Conservation (phyloP, 2,888 invertebrate species). For the Nomada fabriciana region DNA sequence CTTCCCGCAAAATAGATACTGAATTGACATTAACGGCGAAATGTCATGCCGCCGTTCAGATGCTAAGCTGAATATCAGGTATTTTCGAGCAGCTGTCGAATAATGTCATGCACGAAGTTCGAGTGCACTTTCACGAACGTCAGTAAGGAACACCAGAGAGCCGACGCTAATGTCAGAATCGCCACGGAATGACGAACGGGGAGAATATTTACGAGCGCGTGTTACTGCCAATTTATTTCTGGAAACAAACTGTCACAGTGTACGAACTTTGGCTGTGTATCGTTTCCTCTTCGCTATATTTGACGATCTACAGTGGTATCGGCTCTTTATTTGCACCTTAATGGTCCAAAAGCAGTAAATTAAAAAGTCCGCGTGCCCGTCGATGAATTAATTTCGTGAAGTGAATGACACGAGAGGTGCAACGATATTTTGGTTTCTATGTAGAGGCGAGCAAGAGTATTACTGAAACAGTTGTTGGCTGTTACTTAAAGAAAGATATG, state of each 20-base stretch:
- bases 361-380: background rate
- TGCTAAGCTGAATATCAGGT: conserved; percentile 28
- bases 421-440: too few relatives aligned
- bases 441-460: too few relatives aligned
- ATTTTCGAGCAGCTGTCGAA: conserved; percentile 37
- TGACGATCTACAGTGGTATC: background rate
- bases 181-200: background rate
- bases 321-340: background rate
- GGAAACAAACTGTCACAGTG: conserved; percentile 13
- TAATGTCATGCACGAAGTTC: conserved; percentile 43
- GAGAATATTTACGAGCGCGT: conserved; percentile 68
- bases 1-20: background rate
- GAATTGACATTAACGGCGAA: conserved; percentile 19
- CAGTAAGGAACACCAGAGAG: background rate
- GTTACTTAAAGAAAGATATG: too few relatives aligned
- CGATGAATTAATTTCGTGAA: background rate
- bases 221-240: conserved; percentile 56
- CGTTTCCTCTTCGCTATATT: conserved; percentile 9
- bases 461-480: too few relatives aligned
- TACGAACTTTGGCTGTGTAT: conserved; percentile 43
- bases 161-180: conserved; percentile 40
- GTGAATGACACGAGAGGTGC: too few relatives aligned
- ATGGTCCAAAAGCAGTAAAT: background rate
- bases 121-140: background rate
- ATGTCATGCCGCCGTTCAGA: conserved; percentile 21